Conservation (phyloP, 2,113 vertebrate species). For the Cynoglossus semilaevis region DNA sequence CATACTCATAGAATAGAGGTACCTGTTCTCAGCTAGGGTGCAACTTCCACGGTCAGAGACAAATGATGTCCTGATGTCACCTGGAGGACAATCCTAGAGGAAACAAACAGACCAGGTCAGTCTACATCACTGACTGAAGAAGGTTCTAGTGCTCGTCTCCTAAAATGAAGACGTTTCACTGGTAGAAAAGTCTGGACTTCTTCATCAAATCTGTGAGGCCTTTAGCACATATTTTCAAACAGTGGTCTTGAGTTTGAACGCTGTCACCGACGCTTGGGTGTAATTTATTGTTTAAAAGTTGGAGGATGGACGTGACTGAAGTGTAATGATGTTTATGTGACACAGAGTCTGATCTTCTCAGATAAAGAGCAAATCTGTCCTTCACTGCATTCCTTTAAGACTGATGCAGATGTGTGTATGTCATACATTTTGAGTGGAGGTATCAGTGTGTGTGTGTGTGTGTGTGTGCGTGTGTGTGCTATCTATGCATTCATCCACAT, state of each 20-base stretch:
- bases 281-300: constrained; percentile 3
- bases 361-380: constrained; percentile 10
- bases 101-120: constrained; percentile 13
- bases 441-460: background rate
- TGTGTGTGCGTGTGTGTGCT: constrained; percentile 9
- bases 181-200: no score
- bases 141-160: no score
- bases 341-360: constrained; percentile 6
- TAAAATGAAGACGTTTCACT: no score
- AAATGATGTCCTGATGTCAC: constrained; percentile 62
- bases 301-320: constrained; percentile 14
- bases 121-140: background rate
- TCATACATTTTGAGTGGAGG: constrained; percentile 7
- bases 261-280: background rate
- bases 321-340: constrained; percentile 46
- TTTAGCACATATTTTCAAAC: background rate
- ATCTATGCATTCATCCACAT: constrained; percentile 50
- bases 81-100: constrained; percentile 78
- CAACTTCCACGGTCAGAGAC: constrained; percentile 60
- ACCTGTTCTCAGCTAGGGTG: constrained; percentile 75
- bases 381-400: constrained; percentile 29
- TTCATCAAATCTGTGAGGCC: no score
- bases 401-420: background rate
- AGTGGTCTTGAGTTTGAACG: background rate
- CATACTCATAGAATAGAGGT: background rate